These are phyloP conservation scores for Sympetrum striolatum DNA, from an alignment of 2,888 invertebrate genomes.

Conservation along the genomic window DNA sequence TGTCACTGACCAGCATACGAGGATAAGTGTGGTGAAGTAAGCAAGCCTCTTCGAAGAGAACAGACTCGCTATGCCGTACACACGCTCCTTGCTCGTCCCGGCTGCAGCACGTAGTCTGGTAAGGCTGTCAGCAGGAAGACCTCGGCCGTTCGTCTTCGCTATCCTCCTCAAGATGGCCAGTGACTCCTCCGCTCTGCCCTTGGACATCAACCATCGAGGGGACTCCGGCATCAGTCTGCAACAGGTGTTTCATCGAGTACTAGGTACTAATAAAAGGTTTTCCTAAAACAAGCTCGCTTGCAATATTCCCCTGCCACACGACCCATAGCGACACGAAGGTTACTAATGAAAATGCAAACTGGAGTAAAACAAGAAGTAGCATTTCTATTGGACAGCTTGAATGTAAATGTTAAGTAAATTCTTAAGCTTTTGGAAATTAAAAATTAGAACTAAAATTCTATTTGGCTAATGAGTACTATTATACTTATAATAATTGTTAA, in stretches of 20 bases:
- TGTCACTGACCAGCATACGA: slow-evolving; percentile 63
- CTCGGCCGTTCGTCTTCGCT: slow-evolving; percentile 64
- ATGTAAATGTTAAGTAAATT: too few relatives aligned
- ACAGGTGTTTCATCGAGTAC: neutral
- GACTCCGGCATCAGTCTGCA: slow-evolving; percentile 69
- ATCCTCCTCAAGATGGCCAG: slow-evolving; percentile 63
- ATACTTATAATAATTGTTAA: too few relatives aligned
- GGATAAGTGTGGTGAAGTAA: slow-evolving; percentile 64
- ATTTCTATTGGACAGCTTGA: too few relatives aligned
- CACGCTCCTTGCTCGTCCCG: slow-evolving; percentile 56
- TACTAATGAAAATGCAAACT: too few relatives aligned
- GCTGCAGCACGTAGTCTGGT: slow-evolving; percentile 53
- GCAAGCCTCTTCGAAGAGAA: slow-evolving; percentile 66
- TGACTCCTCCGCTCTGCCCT: slow-evolving; percentile 62
- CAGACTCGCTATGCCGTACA: slow-evolving; percentile 64
- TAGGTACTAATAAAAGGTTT: too few relatives aligned
- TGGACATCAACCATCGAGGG: slow-evolving; percentile 69
- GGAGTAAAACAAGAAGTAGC: too few relatives aligned
- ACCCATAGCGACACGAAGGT: too few relatives aligned
- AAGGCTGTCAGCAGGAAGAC: slow-evolving; percentile 60
- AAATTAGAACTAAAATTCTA: too few relatives aligned
- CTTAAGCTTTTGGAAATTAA: too few relatives aligned
- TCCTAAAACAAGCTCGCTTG: too few relatives aligned
- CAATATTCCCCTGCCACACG: too few relatives aligned
- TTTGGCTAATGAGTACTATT: too few relatives aligned